Evolutionary conservation across 2,888 invertebrate species (phyloP).

Genomic region (Drosophila aldrichi): DNA sequence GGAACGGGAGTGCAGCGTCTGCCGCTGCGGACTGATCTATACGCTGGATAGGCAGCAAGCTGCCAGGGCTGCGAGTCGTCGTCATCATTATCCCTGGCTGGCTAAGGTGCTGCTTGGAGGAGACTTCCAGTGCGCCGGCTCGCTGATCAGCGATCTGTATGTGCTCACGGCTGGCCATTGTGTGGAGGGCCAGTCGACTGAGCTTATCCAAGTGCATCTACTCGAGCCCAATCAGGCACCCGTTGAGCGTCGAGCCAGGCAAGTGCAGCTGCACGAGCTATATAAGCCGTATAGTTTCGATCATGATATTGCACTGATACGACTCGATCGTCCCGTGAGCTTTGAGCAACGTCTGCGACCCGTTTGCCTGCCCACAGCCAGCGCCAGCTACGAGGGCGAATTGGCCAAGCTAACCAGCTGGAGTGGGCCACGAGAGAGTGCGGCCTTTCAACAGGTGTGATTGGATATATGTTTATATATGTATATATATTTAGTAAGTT

Average conservation of each 20-base stretch:
- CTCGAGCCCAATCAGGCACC: constrained; percentile 90
- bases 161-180: constrained; percentile 92
- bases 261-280: constrained; percentile 87
- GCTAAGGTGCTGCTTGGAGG: constrained; percentile 86
- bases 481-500: background rate
- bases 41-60: constrained; percentile 90
- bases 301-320: constrained; percentile 92
- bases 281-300: constrained; percentile 91
- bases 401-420: constrained; percentile 89
- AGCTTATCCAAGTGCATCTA: constrained; percentile 88
- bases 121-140: constrained; percentile 91
- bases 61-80: constrained; percentile 89
- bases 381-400: constrained; percentile 68
- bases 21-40: constrained; percentile 89
- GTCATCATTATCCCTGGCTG: constrained; percentile 89
- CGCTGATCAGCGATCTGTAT: constrained; percentile 90
- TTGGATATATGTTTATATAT: constrained; percentile 36
- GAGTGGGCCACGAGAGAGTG: constrained; percentile 88
- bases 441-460: constrained; percentile 86
- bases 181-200: constrained; percentile 87
- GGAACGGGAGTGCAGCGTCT: constrained; percentile 46
- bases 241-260: constrained; percentile 79
- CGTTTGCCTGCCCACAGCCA: constrained; percentile 89
- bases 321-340: constrained; percentile 87
- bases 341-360: constrained; percentile 88